Percentiles rank a stretch among this genome's conserved stretches.
Conservation (phyloP, 2,797 vertebrate genomes). For the Threskiornis aethiopicus region DNA sequence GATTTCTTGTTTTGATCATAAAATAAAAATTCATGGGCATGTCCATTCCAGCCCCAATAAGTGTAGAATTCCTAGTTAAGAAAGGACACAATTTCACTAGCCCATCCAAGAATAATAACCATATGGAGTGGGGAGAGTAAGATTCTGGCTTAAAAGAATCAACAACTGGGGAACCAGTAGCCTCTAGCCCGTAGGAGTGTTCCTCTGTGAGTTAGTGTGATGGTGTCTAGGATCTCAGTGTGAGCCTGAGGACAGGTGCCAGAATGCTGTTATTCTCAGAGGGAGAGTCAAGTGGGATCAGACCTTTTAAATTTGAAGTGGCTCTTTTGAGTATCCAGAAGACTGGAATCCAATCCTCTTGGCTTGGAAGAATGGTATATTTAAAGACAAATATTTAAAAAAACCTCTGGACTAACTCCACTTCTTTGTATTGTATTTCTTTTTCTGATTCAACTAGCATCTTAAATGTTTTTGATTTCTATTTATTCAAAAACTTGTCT, state of each 20-base stretch:
- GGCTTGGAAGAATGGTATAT: background rate
- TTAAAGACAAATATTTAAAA: background rate
- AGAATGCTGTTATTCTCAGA: background rate
- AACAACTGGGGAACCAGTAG: background rate
- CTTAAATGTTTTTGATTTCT: background rate
- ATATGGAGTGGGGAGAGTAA: background rate
- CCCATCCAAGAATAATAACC: background rate
- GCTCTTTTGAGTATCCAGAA: background rate
- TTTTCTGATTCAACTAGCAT: background rate
- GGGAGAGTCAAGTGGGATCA: background rate
- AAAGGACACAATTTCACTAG: background rate
- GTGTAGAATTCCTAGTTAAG: background rate
- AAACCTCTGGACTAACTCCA: background rate
- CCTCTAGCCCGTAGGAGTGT: background rate
- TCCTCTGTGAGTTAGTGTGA: background rate
- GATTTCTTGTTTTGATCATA: background rate
- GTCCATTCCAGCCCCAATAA: background rate
- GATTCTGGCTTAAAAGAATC: background rate
- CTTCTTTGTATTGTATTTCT: background rate
- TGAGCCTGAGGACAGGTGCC: background rate
- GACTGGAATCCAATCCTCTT: background rate
- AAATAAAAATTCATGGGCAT: background rate
- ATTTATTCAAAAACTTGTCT: background rate
- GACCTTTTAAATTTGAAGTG: background rate
- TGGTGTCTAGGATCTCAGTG: background rate